phyloP scores from a whole-genome alignment of 2,797 vertebrate species.

The Pitangus sulphuratus region DNA sequence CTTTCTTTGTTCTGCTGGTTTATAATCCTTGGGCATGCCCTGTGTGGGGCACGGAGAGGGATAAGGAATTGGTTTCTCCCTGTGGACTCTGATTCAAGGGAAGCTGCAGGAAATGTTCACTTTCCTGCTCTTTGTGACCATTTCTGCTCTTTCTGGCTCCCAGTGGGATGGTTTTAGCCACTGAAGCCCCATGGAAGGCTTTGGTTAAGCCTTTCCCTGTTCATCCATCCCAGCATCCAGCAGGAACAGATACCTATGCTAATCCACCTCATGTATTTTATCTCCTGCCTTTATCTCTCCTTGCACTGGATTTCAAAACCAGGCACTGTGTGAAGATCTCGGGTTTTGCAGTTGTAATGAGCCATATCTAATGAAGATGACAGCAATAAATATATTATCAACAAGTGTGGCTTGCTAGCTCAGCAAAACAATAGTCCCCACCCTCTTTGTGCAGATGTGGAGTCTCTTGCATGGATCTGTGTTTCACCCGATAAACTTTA shows the following conservation, averaged over 20 bases:
- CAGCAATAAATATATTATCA: constrained; percentile 27
- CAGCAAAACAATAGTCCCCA: constrained; percentile 3
- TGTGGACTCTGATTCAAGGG: neutral
- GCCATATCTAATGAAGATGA: constrained; percentile 2
- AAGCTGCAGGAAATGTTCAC: neutral
- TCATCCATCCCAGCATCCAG: neutral
- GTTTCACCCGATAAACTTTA: neutral
- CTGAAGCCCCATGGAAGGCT: neutral
- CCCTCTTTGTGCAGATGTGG: neutral
- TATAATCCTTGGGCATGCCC: neutral
- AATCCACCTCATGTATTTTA: neutral
- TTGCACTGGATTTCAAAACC: constrained; percentile 21
- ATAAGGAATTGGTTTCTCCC: neutral
- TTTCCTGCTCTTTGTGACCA: neutral
- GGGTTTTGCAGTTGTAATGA: neutral
- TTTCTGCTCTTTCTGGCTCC: neutral
- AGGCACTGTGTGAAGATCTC: neutral
- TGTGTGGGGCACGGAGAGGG: neutral
- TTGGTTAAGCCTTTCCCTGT: neutral
- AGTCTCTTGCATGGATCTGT: neutral
- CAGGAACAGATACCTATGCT: neutral
- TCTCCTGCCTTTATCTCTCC: neutral
- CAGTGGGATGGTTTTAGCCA: neutral
- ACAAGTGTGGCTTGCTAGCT: constrained; percentile 22
- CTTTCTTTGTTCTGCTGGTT: neutral